These are phyloP conservation scores for Corythornis vintsioides DNA, from an alignment of 2,113 vertebrate genomes.

Conservation along the genomic window DNA sequence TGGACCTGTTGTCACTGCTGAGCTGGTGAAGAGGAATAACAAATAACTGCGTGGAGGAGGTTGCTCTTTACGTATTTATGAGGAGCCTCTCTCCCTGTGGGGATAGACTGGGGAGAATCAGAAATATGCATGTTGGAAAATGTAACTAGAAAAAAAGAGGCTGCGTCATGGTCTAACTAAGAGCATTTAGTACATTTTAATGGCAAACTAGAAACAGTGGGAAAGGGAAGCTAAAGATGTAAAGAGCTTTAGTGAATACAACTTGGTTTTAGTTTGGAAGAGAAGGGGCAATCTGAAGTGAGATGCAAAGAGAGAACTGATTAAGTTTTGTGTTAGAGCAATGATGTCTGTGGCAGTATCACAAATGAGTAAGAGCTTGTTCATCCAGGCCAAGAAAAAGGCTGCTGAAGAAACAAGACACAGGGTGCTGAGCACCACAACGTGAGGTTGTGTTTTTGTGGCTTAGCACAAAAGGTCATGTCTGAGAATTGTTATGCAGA, in stretches of 20 bases:
- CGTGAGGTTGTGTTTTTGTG: neutral
- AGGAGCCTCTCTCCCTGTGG: constrained; percentile 67
- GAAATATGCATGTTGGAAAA: constrained; percentile 39
- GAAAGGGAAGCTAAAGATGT: neutral
- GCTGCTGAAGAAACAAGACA: neutral
- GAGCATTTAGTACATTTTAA: constrained; percentile 26
- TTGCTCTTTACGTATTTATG: constrained; percentile 70
- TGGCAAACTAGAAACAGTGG: constrained; percentile 1
- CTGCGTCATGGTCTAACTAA: constrained; percentile 9
- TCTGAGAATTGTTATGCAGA: constrained; percentile 6
- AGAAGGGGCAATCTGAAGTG: neutral
- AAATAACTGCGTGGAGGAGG: constrained; percentile 57
- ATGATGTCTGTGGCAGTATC: neutral
- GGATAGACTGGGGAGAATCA: constrained; percentile 47
- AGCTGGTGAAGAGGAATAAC: constrained; percentile 65
- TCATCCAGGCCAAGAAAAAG: constrained; percentile 3
- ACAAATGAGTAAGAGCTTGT: neutral
- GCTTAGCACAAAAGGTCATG: constrained; percentile 34
- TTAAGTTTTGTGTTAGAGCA: neutral
- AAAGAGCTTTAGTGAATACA: neutral
- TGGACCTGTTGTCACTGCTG: constrained; percentile 64
- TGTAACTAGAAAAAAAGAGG: constrained; percentile 41
- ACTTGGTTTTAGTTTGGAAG: constrained; percentile 29
- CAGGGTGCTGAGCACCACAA: constrained; percentile 1
- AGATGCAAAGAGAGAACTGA: neutral